Conservation (phyloP, 2,113 vertebrate genomes). For the Monopterus albus region DNA sequence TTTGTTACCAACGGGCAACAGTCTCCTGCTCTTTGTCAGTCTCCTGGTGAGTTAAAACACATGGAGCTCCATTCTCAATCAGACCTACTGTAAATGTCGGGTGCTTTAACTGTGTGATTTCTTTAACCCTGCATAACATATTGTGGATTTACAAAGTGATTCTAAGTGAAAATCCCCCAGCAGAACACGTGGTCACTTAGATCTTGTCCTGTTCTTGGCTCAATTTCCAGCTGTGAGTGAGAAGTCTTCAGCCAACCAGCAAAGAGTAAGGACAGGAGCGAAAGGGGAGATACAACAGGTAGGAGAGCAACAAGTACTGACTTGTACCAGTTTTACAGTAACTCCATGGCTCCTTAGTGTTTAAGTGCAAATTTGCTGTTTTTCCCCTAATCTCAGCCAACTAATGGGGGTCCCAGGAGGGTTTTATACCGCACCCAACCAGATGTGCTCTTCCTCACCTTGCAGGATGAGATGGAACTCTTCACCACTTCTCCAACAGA, state of each 20-base stretch:
- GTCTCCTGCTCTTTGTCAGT: slow-evolving; percentile 57
- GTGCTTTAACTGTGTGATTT: neutral
- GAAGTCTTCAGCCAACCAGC: slow-evolving; percentile 49
- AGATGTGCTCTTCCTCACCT: slow-evolving; percentile 76
- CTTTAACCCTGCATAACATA: no score
- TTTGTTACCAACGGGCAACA: slow-evolving; percentile 57
- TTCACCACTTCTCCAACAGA: slow-evolving; percentile 36
- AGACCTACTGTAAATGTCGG: neutral
- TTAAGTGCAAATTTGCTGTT: no score
- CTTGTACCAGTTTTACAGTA: neutral
- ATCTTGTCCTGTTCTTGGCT: slow-evolving; percentile 5
- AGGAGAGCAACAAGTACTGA: neutral
- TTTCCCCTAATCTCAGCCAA: slow-evolving; percentile 44
- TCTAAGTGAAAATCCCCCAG: neutral
- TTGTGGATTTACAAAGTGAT: no score
- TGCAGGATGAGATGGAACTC: slow-evolving; percentile 51
- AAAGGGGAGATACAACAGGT: slow-evolving; percentile 69
- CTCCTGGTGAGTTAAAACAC: slow-evolving; percentile 77
- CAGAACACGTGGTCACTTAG: neutral
- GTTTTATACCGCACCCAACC: slow-evolving; percentile 82
- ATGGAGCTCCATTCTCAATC: neutral
- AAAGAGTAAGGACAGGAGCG: slow-evolving; percentile 20
- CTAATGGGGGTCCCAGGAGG: slow-evolving; percentile 64
- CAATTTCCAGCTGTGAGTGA: slow-evolving; percentile 62
- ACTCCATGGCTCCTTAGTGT: no score